Base-by-base conservation (phyloP, 1,140 invertebrate species). In the Cydia strobilella region DNA sequence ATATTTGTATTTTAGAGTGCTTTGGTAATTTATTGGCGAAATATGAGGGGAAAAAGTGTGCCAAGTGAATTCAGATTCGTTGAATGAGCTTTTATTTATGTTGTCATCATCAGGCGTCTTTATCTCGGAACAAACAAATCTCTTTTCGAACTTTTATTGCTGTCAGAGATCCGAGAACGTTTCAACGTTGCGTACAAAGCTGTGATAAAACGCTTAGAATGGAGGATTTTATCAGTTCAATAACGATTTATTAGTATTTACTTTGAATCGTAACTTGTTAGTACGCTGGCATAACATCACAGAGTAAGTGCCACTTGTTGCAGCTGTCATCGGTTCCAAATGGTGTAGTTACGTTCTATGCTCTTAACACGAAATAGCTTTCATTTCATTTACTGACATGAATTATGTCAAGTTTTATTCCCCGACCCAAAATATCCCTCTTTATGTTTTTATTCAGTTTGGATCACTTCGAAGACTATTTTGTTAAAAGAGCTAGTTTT, bases 1-100 rank as follows among this genome's bases (percentile, higher is more conserved):
- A 76, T 83, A 77, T 85, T 87, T 85, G 77, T 79, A 74, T 81
- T 79, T 65, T 63, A 74, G 75, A 82, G 80, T 81, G 79, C 76
- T 74, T 75, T 77, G 79, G 77, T 84, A 77, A 81, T 81, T 79
- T 80, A 74, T 81, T 69, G 65, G 65, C 65, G 31, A 69, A 69
- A 69, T 69, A 69, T 69, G 65, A 69, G 15, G 65, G 65, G n/a
- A 69, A 69, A 35, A 23, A 59, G 31, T 69, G 10, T 69, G 65
- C 65, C 65, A 69, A 69, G 35, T 69, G 65, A 42, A 69, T 35
- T 35, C 35, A 35, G 65, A 69, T 39, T 69, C 27, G 63, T n/a
- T 69, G 65, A 69, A 39, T 69, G 65, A 69, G 35, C 65, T 69
- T 39, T 69, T 69, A 69, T 69, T 69, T 69, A 69, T 39, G 65